Evolutionary conservation across 1,140 invertebrate genomes (phyloP).

Genomic region (Pseudomyrmex pallidus): DNA sequence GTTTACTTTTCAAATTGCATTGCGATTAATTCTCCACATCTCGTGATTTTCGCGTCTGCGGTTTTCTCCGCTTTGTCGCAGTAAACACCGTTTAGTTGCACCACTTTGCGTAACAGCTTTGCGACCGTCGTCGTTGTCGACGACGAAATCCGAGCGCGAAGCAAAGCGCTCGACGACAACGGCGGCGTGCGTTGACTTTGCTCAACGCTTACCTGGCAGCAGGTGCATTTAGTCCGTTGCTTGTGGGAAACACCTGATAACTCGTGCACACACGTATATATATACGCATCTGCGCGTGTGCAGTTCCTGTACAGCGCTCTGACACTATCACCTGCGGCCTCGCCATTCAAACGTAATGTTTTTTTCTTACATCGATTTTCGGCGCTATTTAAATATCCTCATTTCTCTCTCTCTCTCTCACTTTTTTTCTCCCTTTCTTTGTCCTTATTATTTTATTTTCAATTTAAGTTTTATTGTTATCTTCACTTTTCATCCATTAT

Average conservation of each 20-base stretch:
- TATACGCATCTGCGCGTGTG: slow-evolving; percentile 42
- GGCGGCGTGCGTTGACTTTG: slow-evolving; percentile 67
- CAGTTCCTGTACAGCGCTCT: slow-evolving; percentile 24
- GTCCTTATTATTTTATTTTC: too few relatives aligned
- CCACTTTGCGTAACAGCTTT: slow-evolving; percentile 50
- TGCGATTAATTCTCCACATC: too few relatives aligned
- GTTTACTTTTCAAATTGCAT: neutral
- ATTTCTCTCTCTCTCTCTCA: too few relatives aligned
- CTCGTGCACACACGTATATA: slow-evolving; percentile 53
- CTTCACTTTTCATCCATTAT: too few relatives aligned
- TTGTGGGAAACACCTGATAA: slow-evolving; percentile 73
- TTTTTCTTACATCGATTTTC: slow-evolving; percentile 17
- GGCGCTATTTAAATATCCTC: slow-evolving; percentile 2
- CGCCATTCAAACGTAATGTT: slow-evolving; percentile 39
- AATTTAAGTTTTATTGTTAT: too few relatives aligned
- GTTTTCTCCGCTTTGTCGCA: slow-evolving; percentile 1
- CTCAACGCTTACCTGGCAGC: slow-evolving; percentile 65
- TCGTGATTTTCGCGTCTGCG: neutral
- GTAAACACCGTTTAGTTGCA: slow-evolving; percentile 47
- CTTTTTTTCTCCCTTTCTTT: too few relatives aligned
- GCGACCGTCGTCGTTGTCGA: neutral
- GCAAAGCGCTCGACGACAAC: slow-evolving; percentile 10
- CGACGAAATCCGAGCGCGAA: slow-evolving; percentile 42
- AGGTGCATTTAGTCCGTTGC: slow-evolving; percentile 73
- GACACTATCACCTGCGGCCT: slow-evolving; percentile 64